Conservation (phyloP, 1,140 invertebrate species). For the Tribolium castaneum region DNA sequence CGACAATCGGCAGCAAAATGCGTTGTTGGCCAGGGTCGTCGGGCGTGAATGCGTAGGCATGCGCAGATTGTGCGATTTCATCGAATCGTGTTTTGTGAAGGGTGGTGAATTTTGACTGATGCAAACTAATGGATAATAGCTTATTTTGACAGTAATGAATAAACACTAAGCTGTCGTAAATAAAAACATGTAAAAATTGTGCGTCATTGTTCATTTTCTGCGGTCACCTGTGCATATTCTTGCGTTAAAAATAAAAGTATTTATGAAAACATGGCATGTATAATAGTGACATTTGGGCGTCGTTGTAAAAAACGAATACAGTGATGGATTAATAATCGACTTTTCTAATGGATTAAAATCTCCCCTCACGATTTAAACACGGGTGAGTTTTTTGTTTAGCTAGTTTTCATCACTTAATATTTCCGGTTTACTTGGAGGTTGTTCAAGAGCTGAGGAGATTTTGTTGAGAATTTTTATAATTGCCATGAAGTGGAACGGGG, state of each 20-base stretch:
- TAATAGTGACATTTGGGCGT: background rate
- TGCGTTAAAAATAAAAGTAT: background rate
- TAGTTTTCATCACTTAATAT: background rate
- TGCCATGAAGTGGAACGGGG: background rate
- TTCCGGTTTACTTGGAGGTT: background rate
- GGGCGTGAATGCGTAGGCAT: background rate
- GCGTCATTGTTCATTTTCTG: background rate
- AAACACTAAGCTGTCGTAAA: background rate
- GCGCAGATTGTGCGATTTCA: background rate
- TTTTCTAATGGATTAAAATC: background rate
- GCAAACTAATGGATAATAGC: background rate
- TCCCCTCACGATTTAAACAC: background rate
- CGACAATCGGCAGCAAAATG: no score
- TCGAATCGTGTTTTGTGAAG: background rate
- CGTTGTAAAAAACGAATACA: background rate
- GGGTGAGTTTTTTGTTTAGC: background rate
- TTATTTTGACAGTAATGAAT: background rate
- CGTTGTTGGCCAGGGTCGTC: background rate
- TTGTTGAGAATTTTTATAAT: background rate
- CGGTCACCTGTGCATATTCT: background rate
- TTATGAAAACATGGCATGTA: background rate
- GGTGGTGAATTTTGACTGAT: background rate
- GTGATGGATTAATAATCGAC: background rate
- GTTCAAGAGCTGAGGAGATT: background rate
- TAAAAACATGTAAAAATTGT: background rate